phyloP scores from a whole-genome alignment of 2,797 vertebrate genomes.

The Protonibea diacanthus region DNA sequence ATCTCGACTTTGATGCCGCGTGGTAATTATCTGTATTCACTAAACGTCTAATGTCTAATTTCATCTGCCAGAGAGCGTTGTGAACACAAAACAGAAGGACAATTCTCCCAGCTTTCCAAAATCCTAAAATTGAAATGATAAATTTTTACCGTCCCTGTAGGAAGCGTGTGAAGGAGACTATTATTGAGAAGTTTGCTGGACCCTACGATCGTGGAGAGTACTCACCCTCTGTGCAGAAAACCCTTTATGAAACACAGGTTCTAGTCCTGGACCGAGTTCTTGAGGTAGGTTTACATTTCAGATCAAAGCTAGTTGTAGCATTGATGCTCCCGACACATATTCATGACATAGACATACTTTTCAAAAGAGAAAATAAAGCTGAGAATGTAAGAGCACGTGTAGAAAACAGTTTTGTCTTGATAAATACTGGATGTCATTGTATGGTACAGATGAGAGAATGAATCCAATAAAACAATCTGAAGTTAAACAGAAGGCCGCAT shows the following conservation, averaged over 20 bases:
- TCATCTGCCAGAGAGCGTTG: background rate
- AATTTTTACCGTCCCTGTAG: constrained; percentile 72
- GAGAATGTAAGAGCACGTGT: background rate
- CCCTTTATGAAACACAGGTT: constrained; percentile 91
- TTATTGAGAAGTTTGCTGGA: constrained; percentile 94
- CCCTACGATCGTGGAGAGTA: constrained; percentile 90
- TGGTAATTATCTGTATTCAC: constrained; percentile 85
- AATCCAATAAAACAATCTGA: background rate
- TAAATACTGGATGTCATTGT: background rate
- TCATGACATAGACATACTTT: background rate
- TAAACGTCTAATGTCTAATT: too few relatives aligned
- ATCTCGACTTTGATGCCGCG: constrained; percentile 87
- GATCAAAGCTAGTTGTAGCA: background rate
- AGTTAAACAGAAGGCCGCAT: background rate
- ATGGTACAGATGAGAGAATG: background rate
- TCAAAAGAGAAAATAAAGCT: background rate
- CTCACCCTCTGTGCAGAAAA: constrained; percentile 97
- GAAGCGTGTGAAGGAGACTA: constrained; percentile 86
- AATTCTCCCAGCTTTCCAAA: background rate
- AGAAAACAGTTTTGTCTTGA: background rate
- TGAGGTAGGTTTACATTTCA: constrained; percentile 81
- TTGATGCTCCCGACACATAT: background rate
- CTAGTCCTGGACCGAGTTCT: constrained; percentile 85
- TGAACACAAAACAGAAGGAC: background rate
- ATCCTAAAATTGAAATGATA: background rate